phyloP scores from a whole-genome alignment of 2,888 invertebrate genomes.

The Melieria crassipennis region DNA sequence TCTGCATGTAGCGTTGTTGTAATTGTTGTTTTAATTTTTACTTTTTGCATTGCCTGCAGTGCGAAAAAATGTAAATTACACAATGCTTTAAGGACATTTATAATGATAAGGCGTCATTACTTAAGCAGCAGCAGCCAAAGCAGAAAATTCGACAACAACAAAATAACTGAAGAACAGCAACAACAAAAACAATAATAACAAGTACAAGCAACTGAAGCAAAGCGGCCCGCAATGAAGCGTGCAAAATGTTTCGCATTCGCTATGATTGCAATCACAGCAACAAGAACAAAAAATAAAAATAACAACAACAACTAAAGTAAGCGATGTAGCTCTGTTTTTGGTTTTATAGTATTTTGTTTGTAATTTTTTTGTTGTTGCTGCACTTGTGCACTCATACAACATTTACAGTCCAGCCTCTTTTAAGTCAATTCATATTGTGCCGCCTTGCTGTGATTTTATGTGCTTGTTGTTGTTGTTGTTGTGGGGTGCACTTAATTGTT shows the following conservation, averaged over 20 bases:
- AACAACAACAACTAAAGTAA: background rate
- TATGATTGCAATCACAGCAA: background rate
- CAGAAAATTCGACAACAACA: background rate
- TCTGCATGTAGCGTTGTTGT: too few relatives aligned
- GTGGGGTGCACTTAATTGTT: too few relatives aligned
- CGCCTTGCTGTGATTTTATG: constrained; percentile 5
- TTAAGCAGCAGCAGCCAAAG: constrained; percentile 29
- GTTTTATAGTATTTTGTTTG: background rate
- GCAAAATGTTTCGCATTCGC: background rate
- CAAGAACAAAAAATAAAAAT: background rate
- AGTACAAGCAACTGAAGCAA: background rate
- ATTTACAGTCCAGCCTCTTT: constrained; percentile 34
- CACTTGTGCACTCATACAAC: constrained; percentile 15
- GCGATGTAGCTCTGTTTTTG: background rate
- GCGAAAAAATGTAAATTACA: constrained; percentile 37
- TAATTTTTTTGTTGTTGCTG: constrained; percentile 12
- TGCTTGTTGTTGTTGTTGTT: background rate
- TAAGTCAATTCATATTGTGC: constrained; percentile 20
- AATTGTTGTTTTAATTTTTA: too few relatives aligned
- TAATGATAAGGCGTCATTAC: constrained; percentile 40
- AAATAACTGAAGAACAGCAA: background rate
- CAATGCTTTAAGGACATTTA: constrained; percentile 39
- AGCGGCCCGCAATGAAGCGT: background rate
- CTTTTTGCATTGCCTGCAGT: too few relatives aligned
- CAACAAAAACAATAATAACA: constrained; percentile 8